Evolutionary conservation across 2,113 vertebrate species (phyloP), one percentile per base, ranked within the genome.

Genomic region (Circaetus gallicus): DNA sequence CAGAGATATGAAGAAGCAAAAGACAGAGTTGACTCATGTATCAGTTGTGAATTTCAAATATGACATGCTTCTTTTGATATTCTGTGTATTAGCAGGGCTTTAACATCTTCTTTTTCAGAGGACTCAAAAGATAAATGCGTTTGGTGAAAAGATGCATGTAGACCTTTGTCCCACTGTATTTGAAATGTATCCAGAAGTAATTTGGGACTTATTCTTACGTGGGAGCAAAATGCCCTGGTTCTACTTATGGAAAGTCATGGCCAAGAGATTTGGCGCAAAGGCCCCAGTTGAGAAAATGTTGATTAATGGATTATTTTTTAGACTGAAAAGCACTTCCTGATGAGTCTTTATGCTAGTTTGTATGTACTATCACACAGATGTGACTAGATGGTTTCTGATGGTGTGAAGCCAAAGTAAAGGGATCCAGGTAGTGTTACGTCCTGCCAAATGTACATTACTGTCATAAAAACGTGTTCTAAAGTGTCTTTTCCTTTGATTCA

Each of bases 11-110:
- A 80, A 92, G 69, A 83, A 86, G 85, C 28, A 67, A 93, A 94
- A 89, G 71, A 50, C 38, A 90, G 66, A 86, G 52, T 31, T 95
- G 94, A 92, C 21, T 95, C 79, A 71, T 71, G 2, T 20, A 81
- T 86, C 62, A 83, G 61, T 89, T 95, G 83, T 82, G 69, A 79
- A 69, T 94, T 93, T 92, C 66, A 92, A 69, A 67, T 43, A 62
- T 26, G 26, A 61, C 25, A 63, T 56, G 65, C 12, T 84, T 52
- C 56, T 86, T 92, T 63, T 52, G 47, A 49, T 65, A 45, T 38
- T 61, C 31, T 56, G 19, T 61, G 12, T 52, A 79, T 89, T 76
- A 89, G 59, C 42, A 61, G 62, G 34, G 59, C 11, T 81, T 95
- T 74, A 89, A 63, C 43, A 25, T 79, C 36, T 50, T 85, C 43